Evolutionary conservation across 2,797 vertebrate species (phyloP).

Genomic region (Lepus townsendii): DNA sequence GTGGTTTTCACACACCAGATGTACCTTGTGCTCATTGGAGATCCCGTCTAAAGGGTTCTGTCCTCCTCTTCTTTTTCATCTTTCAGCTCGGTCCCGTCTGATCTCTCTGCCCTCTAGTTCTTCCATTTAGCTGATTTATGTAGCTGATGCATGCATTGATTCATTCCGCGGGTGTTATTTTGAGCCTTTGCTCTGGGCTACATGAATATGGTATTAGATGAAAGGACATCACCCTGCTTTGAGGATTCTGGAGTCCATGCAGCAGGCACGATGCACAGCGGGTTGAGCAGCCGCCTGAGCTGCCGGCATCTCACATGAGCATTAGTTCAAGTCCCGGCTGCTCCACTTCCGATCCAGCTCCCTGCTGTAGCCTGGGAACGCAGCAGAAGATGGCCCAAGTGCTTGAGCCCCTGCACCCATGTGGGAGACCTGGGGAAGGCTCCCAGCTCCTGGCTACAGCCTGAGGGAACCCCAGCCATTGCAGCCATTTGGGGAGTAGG

Average conservation of each 20-base stretch:
- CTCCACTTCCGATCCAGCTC: too few relatives aligned
- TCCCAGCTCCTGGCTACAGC: too few relatives aligned
- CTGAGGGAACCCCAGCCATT: too few relatives aligned
- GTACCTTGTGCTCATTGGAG: neutral
- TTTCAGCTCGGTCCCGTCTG: neutral
- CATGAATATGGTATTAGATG: neutral
- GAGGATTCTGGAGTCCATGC: neutral
- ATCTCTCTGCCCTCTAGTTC: neutral
- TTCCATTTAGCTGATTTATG: neutral
- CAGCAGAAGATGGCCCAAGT: too few relatives aligned
- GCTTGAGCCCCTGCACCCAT: too few relatives aligned
- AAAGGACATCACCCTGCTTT: neutral
- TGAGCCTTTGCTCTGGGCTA: neutral
- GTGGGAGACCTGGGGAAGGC: too few relatives aligned
- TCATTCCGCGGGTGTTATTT: neutral
- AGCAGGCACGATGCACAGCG: too few relatives aligned
- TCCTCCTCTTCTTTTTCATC: neutral
- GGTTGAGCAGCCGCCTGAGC: too few relatives aligned
- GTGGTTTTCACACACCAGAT: neutral
- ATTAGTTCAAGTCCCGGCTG: too few relatives aligned
- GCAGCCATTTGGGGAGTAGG: too few relatives aligned
- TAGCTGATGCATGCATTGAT: neutral
- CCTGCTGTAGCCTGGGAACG: too few relatives aligned
- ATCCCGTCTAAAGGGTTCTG: neutral
- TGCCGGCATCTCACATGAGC: too few relatives aligned